Conservation (phyloP, 2,113 vertebrate species). For the Zosterops pallidus region DNA sequence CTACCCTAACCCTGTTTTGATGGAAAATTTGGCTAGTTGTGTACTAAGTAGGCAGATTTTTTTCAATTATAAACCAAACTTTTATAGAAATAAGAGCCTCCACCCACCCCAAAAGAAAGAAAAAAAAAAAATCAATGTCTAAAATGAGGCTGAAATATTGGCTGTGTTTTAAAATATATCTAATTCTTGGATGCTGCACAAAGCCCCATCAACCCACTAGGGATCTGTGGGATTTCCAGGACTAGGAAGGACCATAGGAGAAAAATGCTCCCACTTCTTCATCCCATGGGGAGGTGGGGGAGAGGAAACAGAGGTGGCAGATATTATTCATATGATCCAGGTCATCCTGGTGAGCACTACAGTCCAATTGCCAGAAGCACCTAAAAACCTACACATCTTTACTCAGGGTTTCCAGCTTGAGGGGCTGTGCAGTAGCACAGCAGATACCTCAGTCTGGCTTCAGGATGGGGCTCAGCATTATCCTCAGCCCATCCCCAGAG, state of each 20-base stretch:
- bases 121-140: neutral
- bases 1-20: neutral
- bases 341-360: neutral
- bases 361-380: neutral
- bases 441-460: neutral
- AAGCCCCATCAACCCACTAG: neutral
- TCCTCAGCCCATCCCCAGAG: neutral
- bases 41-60: neutral
- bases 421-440: neutral
- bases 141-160: neutral
- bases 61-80: neutral
- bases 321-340: neutral
- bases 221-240: neutral
- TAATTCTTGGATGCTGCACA: neutral
- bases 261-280: neutral
- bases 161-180: neutral
- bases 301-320: neutral
- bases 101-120: slow-evolving; percentile 58
- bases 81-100: neutral
- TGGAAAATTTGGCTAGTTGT: neutral
- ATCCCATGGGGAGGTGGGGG: neutral
- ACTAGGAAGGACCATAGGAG: neutral
- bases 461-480: neutral
- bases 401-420: neutral
- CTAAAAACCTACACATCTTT: neutral